phyloP scores from a whole-genome alignment of 2,113 vertebrate species.

The Trematocara nigrifrons region DNA sequence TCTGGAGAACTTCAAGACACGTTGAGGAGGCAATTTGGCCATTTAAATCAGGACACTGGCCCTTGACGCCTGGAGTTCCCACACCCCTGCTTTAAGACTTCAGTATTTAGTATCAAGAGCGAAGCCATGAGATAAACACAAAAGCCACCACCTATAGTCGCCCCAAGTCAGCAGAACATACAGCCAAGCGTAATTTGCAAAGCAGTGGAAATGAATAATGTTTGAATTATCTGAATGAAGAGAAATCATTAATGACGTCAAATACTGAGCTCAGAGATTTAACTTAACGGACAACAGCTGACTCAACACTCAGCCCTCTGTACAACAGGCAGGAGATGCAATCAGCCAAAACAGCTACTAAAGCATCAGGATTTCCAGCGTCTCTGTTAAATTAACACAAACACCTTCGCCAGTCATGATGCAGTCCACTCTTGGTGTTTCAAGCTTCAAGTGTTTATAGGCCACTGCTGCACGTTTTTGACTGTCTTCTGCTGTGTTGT shows the following conservation, averaged over 20 bases:
- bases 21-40: rapidly evolving
- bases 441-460: neutral
- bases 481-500: neutral
- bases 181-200: neutral
- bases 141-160: neutral
- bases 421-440: neutral
- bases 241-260: rapidly evolving
- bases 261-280: conserved; percentile 26
- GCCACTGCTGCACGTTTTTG: neutral
- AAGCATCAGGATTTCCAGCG: neutral
- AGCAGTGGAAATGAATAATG: neutral
- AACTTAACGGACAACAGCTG: conserved; percentile 5
- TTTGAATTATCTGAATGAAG: neutral
- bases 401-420: neutral
- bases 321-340: conserved; percentile 2
- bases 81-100: too few species aligned
- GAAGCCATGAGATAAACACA: rapidly evolving
- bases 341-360: conserved; percentile 1
- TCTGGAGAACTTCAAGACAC: neutral
- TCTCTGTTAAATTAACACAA: neutral
- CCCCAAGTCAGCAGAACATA: neutral
- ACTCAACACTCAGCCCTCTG: conserved; percentile 13
- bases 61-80: neutral
- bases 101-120: neutral
- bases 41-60: rapidly evolving